A percentile compares a stretch with the other conserved stretches of the same genome.
phyloP scores from a whole-genome alignment of 2,888 invertebrate species.

The Hetaerina titia region DNA sequence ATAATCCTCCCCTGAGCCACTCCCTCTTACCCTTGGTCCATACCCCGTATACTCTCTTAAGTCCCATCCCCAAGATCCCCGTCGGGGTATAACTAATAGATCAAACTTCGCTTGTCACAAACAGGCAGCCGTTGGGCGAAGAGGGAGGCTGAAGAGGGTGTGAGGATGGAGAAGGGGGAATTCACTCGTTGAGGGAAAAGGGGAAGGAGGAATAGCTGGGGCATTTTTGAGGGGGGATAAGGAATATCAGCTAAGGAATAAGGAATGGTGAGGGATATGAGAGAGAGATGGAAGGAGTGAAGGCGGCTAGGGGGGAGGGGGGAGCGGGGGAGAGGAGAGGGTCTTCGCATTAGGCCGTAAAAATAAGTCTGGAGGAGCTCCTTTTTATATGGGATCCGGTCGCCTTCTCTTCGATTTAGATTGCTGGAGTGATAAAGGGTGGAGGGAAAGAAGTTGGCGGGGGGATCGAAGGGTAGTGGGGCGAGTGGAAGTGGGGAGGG shows the following conservation, averaged over 20 bases:
- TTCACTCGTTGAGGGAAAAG: not conserved
- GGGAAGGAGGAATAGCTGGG: not conserved
- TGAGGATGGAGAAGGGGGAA: not conserved
- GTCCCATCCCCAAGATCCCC: conserved; percentile 27
- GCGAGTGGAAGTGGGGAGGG: not conserved
- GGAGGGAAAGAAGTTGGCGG: not conserved
- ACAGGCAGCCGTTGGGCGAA: not conserved
- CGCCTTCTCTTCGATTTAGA: conserved; percentile 62
- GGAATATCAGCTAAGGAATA: not conserved
- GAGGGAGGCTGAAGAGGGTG: not conserved
- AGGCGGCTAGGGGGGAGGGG: not conserved
- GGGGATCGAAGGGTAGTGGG: not conserved
- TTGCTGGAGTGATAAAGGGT: conserved; percentile 5
- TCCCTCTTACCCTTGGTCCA: conserved; percentile 14
- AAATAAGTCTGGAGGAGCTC: conserved; percentile 38
- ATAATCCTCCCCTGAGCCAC: conserved; percentile 41
- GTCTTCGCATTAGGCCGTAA: conserved; percentile 48
- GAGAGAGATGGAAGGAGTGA: not conserved
- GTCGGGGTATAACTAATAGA: conserved; percentile 49
- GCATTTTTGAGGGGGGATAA: conserved; percentile 2
- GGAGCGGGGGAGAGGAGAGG: conserved; percentile 19
- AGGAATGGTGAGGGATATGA: not conserved
- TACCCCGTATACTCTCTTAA: conserved; percentile 7
- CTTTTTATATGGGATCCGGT: conserved; percentile 53
- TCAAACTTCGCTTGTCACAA: conserved; percentile 64